phyloP scores from a whole-genome alignment of 1,140 invertebrate genomes.

The Asobara japonica region DNA sequence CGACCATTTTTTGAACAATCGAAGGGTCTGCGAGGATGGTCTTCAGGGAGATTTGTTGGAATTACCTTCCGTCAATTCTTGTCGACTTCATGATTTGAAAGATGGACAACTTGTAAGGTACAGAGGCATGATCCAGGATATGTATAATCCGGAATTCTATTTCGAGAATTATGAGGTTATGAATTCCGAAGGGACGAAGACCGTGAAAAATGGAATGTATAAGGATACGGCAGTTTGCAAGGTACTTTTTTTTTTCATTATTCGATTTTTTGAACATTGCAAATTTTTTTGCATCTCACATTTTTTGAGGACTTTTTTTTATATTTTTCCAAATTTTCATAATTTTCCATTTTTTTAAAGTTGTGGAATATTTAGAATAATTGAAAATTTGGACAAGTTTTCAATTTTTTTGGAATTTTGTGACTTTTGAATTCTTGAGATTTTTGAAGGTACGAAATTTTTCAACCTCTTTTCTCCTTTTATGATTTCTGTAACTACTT shows the following conservation, averaged over 20 bases:
- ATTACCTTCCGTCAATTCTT: conserved; percentile 79
- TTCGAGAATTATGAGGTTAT: conserved; percentile 78
- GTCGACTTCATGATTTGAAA: conserved; percentile 72
- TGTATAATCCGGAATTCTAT: conserved; percentile 92
- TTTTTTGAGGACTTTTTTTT: conserved; percentile 14
- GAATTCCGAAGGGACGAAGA: conserved; percentile 68
- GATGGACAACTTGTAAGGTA: conserved; percentile 81
- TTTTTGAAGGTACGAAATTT: too few species aligned
- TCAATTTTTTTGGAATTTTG: too few species aligned
- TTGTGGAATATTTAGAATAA: too few species aligned
- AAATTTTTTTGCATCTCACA: too few species aligned
- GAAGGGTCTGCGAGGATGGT: conserved; percentile 45
- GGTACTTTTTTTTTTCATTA: conserved; percentile 60
- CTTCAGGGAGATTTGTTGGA: conserved; percentile 49
- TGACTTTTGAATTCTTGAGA: too few species aligned
- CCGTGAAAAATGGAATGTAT: conserved; percentile 76
- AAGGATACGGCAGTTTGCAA: conserved; percentile 72
- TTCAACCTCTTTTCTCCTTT: too few species aligned
- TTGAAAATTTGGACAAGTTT: too few species aligned
- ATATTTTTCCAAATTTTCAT: not conserved
- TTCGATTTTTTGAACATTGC: too few species aligned
- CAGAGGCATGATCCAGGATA: conserved; percentile 92
- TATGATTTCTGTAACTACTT: too few species aligned
- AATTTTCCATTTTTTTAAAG: too few species aligned
- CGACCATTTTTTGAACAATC: conserved; percentile 56